Conservation (phyloP, 2,113 vertebrate genomes). For the Rhegmatorhina hoffmannsi region DNA sequence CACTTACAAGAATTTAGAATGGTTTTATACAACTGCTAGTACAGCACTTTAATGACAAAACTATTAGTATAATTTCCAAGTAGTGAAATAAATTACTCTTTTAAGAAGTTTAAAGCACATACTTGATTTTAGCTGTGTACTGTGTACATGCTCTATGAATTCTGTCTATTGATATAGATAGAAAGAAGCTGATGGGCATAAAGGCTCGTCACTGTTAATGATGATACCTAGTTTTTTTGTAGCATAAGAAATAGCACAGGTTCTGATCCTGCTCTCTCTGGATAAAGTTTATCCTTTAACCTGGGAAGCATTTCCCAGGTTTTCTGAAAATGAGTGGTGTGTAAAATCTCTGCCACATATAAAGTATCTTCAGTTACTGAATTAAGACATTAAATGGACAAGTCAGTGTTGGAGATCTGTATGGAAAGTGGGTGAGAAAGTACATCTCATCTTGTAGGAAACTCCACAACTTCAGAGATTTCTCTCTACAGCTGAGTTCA, state of each 20-base stretch:
- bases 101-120: background rate
- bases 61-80: background rate
- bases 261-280: background rate
- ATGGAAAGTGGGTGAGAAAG: background rate
- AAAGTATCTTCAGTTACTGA: background rate
- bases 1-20: background rate
- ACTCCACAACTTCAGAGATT: background rate
- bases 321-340: background rate
- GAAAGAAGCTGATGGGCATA: background rate
- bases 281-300: background rate
- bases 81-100: background rate
- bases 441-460: background rate
- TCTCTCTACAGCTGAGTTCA: background rate
- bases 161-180: background rate
- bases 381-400: background rate
- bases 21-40: background rate
- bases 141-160: background rate
- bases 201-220: background rate
- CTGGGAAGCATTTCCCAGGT: background rate
- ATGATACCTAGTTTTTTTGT: background rate
- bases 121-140: background rate
- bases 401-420: background rate
- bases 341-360: background rate
- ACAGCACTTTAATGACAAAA: background rate
- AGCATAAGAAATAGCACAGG: background rate